These are phyloP conservation scores for Apeltes quadracus DNA, from an alignment of 2,113 vertebrate genomes.

Conservation along the genomic window DNA sequence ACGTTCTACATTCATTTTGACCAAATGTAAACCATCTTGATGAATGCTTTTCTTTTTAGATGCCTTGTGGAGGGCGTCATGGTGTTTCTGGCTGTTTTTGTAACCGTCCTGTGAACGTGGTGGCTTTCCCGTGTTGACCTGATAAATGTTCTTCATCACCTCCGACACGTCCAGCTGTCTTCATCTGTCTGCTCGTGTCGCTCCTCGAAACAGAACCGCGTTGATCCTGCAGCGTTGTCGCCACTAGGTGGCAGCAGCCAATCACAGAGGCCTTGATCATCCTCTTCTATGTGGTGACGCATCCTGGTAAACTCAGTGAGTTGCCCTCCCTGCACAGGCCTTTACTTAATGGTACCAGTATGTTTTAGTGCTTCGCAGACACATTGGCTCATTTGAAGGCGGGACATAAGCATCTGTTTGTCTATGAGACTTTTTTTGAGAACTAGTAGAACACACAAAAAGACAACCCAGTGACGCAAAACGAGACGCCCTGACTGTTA, in stretches of 20 bases:
- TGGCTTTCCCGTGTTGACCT: background rate
- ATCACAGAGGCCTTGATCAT: background rate
- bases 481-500: too few species aligned
- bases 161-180: background rate
- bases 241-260: conserved; percentile 55
- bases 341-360: background rate
- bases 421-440: conserved; percentile 16
- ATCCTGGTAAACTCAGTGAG: background rate
- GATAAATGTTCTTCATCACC: background rate
- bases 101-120: background rate
- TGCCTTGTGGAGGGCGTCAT: background rate
- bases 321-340: background rate
- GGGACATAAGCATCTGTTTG: background rate
- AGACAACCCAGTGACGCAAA: too few species aligned
- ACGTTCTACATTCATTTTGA: background rate
- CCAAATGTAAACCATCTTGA: too few species aligned
- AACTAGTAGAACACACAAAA: too few species aligned
- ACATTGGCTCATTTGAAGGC: background rate
- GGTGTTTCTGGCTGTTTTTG: background rate
- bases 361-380: background rate
- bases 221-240: background rate
- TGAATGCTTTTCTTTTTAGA: too few species aligned
- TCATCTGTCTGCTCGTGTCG: background rate
- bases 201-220: background rate
- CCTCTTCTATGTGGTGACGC: background rate